Evolutionary conservation across 2,797 vertebrate species (phyloP), one percentile per base, ranked within the genome.

Genomic region (Rhinatrema bivittatum): DNA sequence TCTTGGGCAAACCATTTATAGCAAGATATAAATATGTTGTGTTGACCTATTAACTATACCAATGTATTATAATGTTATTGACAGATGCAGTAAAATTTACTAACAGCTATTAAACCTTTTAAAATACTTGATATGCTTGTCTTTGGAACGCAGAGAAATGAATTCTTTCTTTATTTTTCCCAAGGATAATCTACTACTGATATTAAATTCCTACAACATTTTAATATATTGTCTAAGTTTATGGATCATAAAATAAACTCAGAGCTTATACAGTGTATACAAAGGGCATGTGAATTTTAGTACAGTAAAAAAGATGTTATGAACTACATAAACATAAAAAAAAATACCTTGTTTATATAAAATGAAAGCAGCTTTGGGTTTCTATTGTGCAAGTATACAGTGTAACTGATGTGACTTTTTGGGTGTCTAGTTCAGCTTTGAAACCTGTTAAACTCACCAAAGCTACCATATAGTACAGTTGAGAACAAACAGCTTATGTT

Each of bases 401-500:
- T 46, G 61, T 66, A 70, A 69, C 80, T 75, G 71, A 66, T 41
- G 61, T 76, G 84, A 74, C 77, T 77, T 79, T 73, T 68, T 47
- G 62, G 68, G 56, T 72, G 70, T 54, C 67, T 53, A 34, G 7
- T 73, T 77, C 43, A 29, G 53, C 81, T 87, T 86, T 82, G 79
- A 87, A 85, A 82, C 62, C 52, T 38, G 70, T 76, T 77, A 71
- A 82, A 83, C 79, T 78, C 79, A 72, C 74, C 75, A 73, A 78
- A 78, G 77, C 77, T 77, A 74, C 71, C 62, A 77, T 71, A 53
- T 71, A n/a, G n/a, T n/a, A n/a, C n/a, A 74, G 74, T 87, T 82
- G 70, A 80, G 83, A 88, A 86, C 65, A 85, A 89, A 87, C 87
- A 86, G 89, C n/a, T n/a, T 86, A 87, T 91, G 89, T 93, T 87